phyloP scores from a whole-genome alignment of 2,888 invertebrate species.

The Steinernema hermaphroditum region DNA sequence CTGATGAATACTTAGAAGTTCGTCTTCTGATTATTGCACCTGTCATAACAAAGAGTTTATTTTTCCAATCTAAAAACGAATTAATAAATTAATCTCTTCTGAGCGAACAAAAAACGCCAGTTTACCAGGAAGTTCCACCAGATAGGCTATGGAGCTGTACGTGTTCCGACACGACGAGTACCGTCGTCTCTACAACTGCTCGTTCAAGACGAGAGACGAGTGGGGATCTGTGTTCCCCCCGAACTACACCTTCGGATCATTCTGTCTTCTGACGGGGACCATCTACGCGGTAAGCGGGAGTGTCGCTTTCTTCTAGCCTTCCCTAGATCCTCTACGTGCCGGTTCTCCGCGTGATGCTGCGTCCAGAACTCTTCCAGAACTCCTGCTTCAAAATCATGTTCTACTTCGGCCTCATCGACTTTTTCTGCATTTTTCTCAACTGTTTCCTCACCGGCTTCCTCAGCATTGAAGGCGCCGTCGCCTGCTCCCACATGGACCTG shows the following conservation, averaged over 20 bases:
- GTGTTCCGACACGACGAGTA: slow-evolving; percentile 3
- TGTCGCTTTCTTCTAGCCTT: neutral
- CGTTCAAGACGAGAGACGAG: neutral
- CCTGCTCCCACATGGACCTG: neutral
- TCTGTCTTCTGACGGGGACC: neutral
- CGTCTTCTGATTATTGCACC: too few species aligned
- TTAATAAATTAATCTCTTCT: too few species aligned
- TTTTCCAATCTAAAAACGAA: too few species aligned
- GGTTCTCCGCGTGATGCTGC: neutral
- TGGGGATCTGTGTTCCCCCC: neutral
- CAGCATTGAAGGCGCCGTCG: neutral
- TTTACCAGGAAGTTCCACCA: too few species aligned
- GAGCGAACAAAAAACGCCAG: too few species aligned
- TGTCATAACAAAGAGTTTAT: too few species aligned
- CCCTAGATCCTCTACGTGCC: neutral
- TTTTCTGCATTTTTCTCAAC: neutral
- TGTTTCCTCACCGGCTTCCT: neutral
- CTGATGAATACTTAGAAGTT: too few species aligned
- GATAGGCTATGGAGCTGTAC: neutral
- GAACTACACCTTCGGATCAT: neutral
- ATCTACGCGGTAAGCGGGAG: neutral
- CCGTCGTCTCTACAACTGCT: neutral
- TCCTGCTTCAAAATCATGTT: slow-evolving; percentile 1
- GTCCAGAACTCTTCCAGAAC: neutral
- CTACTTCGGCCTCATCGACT: neutral